Percentiles rank a stretch among this genome's conserved stretches.
Conservation (phyloP, 2,113 vertebrate species). For the Dicentrarchus labrax region DNA sequence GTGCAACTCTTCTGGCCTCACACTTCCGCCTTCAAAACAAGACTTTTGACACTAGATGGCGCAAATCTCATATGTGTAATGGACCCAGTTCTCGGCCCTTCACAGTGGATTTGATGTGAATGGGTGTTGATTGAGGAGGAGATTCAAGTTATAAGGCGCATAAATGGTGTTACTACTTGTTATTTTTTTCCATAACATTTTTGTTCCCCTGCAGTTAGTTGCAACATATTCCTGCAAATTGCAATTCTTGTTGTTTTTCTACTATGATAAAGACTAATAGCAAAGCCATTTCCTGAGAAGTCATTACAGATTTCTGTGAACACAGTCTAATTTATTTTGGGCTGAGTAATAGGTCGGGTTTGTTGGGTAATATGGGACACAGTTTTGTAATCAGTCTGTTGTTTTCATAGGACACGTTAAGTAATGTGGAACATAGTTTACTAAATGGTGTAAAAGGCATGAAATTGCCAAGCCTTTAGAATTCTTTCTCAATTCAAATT, state of each 20-base stretch:
- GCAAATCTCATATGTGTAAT: constrained; percentile 15
- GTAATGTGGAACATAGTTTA: background rate
- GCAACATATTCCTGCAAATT: background rate
- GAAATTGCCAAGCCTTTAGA: background rate
- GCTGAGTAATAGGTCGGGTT: background rate
- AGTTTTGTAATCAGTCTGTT: constrained; percentile 7
- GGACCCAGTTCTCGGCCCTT: background rate
- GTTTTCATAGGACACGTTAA: background rate
- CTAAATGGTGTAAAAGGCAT: background rate
- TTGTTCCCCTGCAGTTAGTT: background rate
- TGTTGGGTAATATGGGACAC: background rate
- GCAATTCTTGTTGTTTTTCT: background rate
- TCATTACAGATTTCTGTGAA: background rate
- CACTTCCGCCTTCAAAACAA: constrained; percentile 54
- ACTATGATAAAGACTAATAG: background rate
- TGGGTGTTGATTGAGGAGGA: background rate
- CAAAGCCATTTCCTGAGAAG: background rate
- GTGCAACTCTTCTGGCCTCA: background rate
- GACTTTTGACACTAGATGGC: constrained; percentile 66
- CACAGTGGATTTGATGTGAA: background rate
- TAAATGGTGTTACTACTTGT: background rate
- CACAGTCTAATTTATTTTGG: background rate
- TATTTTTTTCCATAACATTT: background rate
- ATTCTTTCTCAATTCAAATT: background rate
- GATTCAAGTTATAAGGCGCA: background rate